Evolutionary conservation across 2,797 vertebrate species (phyloP).

Genomic region (Mormyrus hasselquistii): DNA sequence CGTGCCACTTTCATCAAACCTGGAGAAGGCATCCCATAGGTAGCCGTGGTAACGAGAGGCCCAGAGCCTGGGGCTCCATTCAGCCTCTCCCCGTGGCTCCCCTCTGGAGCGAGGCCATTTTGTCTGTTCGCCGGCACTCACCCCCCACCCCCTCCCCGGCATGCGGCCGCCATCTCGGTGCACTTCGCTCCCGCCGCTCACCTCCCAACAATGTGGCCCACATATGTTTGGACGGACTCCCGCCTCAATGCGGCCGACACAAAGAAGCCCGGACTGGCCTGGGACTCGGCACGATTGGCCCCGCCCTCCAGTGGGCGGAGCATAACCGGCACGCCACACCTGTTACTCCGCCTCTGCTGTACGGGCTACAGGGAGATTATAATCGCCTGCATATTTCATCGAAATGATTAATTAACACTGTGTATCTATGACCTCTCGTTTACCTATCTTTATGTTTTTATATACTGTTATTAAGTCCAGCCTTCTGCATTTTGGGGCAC

Average conservation of each 20-base stretch:
- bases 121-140: background rate
- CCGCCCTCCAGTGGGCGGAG: background rate
- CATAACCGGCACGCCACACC: background rate
- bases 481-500: background rate
- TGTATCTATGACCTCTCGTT: background rate
- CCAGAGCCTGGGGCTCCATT: conserved; percentile 26
- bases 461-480: background rate
- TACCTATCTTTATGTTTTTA: background rate
- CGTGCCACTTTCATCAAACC: conserved; percentile 33
- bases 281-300: background rate
- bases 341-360: background rate
- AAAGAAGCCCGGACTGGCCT: background rate
- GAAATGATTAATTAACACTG: background rate
- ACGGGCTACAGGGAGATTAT: background rate
- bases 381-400: background rate
- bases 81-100: background rate
- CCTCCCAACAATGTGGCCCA: background rate
- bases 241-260: background rate
- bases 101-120: background rate
- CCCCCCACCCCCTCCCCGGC: background rate
- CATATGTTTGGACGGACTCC: background rate
- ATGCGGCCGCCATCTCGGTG: background rate
- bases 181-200: background rate
- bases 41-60: conserved; percentile 28
- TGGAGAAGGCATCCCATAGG: conserved; percentile 24